Percentiles rank a stretch among this genome's conserved stretches.
These are phyloP conservation scores for Heliconius erato DNA, from an alignment of 2,888 invertebrate genomes.

Conservation along the genomic window DNA sequence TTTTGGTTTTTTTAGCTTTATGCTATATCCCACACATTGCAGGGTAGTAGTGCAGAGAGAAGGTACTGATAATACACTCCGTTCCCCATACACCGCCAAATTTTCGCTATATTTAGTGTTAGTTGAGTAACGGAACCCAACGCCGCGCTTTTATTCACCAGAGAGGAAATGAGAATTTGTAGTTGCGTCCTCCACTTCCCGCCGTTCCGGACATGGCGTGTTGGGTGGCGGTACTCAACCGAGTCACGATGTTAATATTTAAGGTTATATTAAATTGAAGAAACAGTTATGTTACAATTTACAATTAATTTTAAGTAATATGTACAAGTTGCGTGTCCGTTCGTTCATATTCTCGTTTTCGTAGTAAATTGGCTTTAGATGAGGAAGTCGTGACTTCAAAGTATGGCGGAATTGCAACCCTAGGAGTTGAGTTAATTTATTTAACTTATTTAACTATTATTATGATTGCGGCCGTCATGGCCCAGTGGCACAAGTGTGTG, in stretches of 20 bases:
- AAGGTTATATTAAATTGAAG: background rate
- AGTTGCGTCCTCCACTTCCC: background rate
- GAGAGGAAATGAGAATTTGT: no score
- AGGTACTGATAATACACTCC: background rate
- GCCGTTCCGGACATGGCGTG: background rate
- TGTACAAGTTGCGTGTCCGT: background rate
- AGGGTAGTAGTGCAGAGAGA: background rate
- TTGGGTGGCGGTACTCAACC: background rate
- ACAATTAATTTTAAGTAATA: background rate
- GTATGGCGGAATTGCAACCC: background rate
- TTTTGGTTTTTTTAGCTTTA: background rate
- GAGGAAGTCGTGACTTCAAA: slow-evolving; percentile 8
- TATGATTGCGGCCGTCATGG: background rate
- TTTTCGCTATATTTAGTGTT: no score
- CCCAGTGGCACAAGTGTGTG: no score
- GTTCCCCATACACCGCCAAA: background rate
- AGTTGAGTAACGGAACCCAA: no score
- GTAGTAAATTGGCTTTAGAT: slow-evolving; percentile 8
- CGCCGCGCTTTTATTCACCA: no score
- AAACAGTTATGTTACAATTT: background rate
- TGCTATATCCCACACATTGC: background rate
- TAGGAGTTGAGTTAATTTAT: slow-evolving; percentile 3
- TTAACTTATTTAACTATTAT: background rate
- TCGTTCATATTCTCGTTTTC: background rate
- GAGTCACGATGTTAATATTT: background rate